A percentile compares a stretch with the other conserved stretches of the same genome.
Evolutionary conservation across 2,888 invertebrate species (phyloP).

Genomic region (Tigriopus californicus): DNA sequence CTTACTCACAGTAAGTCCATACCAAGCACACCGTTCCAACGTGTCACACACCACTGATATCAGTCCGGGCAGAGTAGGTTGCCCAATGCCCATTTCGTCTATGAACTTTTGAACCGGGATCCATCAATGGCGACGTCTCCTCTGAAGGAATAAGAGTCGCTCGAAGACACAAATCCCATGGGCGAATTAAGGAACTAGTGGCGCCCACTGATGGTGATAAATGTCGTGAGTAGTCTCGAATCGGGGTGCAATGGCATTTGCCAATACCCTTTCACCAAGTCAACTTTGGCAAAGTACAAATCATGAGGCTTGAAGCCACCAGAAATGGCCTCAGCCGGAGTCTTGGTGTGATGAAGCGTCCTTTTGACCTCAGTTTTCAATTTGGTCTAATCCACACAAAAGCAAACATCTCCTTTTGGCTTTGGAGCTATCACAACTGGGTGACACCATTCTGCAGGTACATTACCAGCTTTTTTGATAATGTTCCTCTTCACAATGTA

Average conservation of each 20-base stretch:
- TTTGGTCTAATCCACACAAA: background rate
- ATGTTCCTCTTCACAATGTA: background rate
- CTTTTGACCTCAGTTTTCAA: no score
- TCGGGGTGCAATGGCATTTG: background rate
- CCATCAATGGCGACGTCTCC: background rate
- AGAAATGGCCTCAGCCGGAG: background rate
- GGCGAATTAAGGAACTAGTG: background rate
- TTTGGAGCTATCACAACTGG: background rate
- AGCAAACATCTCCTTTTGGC: background rate
- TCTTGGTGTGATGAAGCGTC: background rate
- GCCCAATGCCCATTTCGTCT: background rate
- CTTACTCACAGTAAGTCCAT: background rate
- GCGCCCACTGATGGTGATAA: background rate
- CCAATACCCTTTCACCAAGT: background rate
- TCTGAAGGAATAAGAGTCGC: background rate
- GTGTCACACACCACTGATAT: background rate
- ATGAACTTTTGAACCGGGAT: background rate
- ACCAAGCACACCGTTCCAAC: background rate
- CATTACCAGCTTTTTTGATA: background rate
- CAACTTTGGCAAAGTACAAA: background rate
- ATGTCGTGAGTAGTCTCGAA: background rate
- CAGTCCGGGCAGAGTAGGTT: background rate
- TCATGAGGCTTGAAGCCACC: background rate
- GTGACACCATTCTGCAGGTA: background rate
- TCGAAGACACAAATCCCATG: background rate